Percentiles rank a stretch among this genome's conserved stretches.
phyloP scores from a whole-genome alignment of 2,797 vertebrate species.

The Ataeniobius toweri region DNA sequence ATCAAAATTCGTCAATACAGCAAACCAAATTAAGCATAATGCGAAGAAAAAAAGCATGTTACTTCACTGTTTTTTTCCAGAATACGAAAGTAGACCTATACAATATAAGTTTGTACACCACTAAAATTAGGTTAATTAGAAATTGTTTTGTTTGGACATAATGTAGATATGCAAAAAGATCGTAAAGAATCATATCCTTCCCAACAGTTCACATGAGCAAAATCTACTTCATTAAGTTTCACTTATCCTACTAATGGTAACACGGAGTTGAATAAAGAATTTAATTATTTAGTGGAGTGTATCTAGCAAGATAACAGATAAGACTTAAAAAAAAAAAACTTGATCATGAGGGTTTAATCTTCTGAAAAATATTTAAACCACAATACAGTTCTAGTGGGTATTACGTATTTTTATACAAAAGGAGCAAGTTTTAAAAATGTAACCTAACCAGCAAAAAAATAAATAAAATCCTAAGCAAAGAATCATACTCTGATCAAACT shows the following conservation, averaged over 20 bases:
- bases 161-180: neutral
- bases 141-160: neutral
- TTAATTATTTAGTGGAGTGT: neutral
- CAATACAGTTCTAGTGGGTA: neutral
- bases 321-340: neutral
- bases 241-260: neutral
- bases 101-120: neutral
- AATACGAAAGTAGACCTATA: neutral
- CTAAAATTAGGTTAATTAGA: neutral
- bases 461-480: neutral
- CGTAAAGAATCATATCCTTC: neutral
- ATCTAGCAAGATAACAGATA: neutral
- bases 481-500: neutral
- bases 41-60: neutral
- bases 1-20: neutral
- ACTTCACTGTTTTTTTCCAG: neutral
- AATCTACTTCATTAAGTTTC: neutral
- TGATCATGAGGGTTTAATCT: neutral
- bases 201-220: neutral
- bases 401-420: neutral
- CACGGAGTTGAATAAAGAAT: neutral
- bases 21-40: neutral
- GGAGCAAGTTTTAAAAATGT: neutral
- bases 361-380: neutral
- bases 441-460: neutral